phyloP scores from a whole-genome alignment of 2,113 vertebrate species.

The Mystacornis crossleyi region DNA sequence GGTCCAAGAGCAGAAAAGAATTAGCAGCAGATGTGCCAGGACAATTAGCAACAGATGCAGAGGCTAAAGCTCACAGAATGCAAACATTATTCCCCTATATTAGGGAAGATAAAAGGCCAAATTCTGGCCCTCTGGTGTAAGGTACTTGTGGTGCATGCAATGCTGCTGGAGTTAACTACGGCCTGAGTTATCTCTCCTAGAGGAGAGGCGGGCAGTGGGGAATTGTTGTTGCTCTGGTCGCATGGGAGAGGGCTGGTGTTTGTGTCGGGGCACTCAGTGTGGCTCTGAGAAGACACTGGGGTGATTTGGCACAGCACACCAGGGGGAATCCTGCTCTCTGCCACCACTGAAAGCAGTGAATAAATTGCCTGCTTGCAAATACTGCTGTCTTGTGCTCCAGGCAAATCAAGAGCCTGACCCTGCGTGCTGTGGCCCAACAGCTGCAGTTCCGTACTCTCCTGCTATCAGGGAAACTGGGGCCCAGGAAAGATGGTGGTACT shows the following conservation, averaged over 20 bases:
- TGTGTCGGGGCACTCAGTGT: rapidly evolving
- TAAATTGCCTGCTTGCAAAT: background rate
- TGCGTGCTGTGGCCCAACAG: rapidly evolving
- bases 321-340: background rate
- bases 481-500: background rate
- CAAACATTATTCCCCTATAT: slow-evolving; percentile 28
- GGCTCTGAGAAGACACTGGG: background rate
- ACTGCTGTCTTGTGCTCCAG: background rate
- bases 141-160: background rate
- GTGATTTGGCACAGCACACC: background rate
- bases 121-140: slow-evolving; percentile 34
- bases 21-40: slow-evolving; percentile 68
- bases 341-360: background rate
- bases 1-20: slow-evolving; percentile 59
- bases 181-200: background rate
- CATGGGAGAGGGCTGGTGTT: background rate
- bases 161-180: background rate
- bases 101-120: slow-evolving; percentile 31
- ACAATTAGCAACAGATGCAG: slow-evolving; percentile 67
- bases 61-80: slow-evolving; percentile 59
- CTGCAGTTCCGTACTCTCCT: background rate
- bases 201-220: background rate
- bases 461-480: rapidly evolving
- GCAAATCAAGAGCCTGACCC: background rate
- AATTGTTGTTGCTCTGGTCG: background rate